A percentile compares a stretch with the other conserved stretches of the same genome.
phyloP scores from a whole-genome alignment of 2,113 vertebrate genomes.

The Plotosus lineatus region DNA sequence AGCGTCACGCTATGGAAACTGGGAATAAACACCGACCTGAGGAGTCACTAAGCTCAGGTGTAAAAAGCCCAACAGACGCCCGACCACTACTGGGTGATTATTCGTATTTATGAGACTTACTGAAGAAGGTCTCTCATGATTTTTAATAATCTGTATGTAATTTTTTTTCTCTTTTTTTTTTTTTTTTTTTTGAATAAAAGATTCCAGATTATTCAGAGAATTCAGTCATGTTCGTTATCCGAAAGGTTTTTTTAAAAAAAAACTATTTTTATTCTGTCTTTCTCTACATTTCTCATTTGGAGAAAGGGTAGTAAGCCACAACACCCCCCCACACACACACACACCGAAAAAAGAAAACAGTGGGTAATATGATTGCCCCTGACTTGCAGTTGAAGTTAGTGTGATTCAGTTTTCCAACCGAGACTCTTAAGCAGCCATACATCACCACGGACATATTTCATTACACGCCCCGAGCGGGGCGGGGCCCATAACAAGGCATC shows the following conservation, averaged over 20 bases:
- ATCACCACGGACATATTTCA: slow-evolving; percentile 82
- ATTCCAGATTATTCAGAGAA: neutral
- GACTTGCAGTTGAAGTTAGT: slow-evolving; percentile 84
- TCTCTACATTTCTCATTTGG: neutral
- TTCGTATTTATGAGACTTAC: neutral
- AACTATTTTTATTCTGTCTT: neutral
- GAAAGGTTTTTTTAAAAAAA: neutral
- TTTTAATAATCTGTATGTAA: too few species aligned
- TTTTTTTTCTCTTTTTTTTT: too few species aligned
- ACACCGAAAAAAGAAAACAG: slow-evolving; percentile 66
- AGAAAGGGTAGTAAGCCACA: neutral
- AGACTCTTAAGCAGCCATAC: slow-evolving; percentile 76
- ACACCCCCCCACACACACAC: slow-evolving; percentile 57
- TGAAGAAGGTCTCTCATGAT: neutral
- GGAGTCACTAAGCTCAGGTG: too few species aligned
- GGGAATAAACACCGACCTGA: too few species aligned
- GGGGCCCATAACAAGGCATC: slow-evolving; percentile 72
- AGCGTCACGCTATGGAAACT: too few species aligned
- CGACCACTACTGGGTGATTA: too few species aligned
- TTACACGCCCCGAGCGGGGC: slow-evolving; percentile 70
- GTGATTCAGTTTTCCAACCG: slow-evolving; percentile 83
- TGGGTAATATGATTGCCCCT: slow-evolving; percentile 79
- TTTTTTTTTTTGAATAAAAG: neutral
- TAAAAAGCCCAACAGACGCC: too few species aligned
- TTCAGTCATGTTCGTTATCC: neutral